Percentiles rank a stretch among this genome's conserved stretches.
Evolutionary conservation across 2,113 vertebrate species (phyloP).

Genomic region (Ahaetulla prasina): DNA sequence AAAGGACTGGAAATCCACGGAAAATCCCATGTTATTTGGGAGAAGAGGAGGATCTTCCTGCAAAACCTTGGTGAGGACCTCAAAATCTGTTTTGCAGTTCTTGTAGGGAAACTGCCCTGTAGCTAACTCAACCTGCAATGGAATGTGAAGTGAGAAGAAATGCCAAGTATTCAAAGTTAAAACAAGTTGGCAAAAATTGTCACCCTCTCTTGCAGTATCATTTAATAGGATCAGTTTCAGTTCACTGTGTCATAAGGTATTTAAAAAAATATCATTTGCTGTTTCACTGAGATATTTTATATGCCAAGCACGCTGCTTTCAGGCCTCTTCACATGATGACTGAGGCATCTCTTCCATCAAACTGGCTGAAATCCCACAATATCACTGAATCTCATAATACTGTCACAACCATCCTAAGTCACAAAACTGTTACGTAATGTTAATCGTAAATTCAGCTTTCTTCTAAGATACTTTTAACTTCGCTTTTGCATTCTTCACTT

Average conservation of each 20-base stretch:
- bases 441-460: neutral
- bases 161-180: neutral
- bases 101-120: constrained; percentile 95
- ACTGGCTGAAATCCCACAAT: neutral
- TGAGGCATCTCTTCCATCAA: neutral
- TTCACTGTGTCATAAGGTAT: neutral
- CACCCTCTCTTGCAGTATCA: neutral
- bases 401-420: neutral
- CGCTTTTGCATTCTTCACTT: neutral
- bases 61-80: constrained; percentile 96
- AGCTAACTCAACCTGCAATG: constrained; percentile 84
- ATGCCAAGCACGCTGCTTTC: neutral
- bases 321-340: neutral
- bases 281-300: neutral
- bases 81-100: constrained; percentile 95
- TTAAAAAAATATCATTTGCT: neutral
- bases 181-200: neutral
- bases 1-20: constrained; percentile 92
- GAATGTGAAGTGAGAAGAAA: neutral
- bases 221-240: neutral
- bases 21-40: constrained; percentile 89
- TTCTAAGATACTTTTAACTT: neutral
- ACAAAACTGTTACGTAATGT: neutral
- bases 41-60: constrained; percentile 92
- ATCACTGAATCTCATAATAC: neutral